Base-by-base conservation (phyloP, 2,888 invertebrate species). In the Eurytoma californica region DNA sequence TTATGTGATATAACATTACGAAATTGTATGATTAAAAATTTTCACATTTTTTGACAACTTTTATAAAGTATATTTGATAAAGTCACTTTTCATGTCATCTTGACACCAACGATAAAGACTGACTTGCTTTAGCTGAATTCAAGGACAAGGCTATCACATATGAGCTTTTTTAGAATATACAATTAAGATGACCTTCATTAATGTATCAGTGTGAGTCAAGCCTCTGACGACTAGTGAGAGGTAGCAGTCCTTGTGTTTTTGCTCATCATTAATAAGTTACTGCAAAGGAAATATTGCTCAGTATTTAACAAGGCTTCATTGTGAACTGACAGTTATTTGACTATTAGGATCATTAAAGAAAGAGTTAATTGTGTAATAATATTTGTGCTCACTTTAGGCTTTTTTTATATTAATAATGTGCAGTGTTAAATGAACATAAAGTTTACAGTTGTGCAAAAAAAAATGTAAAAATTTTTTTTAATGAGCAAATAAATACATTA, bases 1-100 rank as follows among this genome's bases (percentile, higher is more conserved):
- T 82, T 76, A 85, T 73, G 70, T 82, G 81, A 79, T 80, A 73
- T 3, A 84, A 78, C 83, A 85, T 85, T 57, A 39, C 49, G 63
- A 39, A 70, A 14, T 60, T 51, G n/a, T 12, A 63, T 13, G 18
- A n/a, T 28, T 13, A 63, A 68, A 55, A 69, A 63, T 80, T 80
- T 76, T 70, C 75, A 74, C 74, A 74, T 77, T 77, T 77, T 72
- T 69, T 72, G 57, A 66, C 9, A 51, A 30, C 30, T 66, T 73
- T 39, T 18, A 53, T 39, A 39, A 9, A 66, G 61, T 47, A 47
- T 3, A 30, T 68, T 67, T 65, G n/a, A 51, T n/a, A 51, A 67
- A 30, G 60, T 53, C 51, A 53, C 30, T n/a, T 24, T 12, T 61
- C 55, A 16, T 47, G 7, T 49, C 58, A 72, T 51, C 66, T 66